Evolutionary conservation across 2,113 vertebrate genomes (phyloP).

Genomic region (Ascaphus truei): DNA sequence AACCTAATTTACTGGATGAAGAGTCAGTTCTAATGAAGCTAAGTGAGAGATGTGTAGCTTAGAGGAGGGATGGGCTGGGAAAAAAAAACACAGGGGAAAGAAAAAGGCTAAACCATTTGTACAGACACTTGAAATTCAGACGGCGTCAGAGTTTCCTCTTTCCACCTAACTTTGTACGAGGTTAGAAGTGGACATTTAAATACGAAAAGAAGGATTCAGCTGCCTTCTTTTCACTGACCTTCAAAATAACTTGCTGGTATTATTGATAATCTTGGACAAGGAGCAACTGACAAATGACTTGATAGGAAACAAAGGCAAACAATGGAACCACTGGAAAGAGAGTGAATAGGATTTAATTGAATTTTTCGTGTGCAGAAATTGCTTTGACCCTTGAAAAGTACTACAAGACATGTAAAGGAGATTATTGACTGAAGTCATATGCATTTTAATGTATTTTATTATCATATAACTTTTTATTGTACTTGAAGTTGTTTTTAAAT

Average conservation of each 20-base stretch:
- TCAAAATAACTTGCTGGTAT: constrained; percentile 56
- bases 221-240: constrained; percentile 68
- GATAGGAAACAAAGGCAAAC: constrained; percentile 80
- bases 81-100: not conserved
- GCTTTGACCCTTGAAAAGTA: constrained; percentile 62
- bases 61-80: not conserved
- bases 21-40: not conserved
- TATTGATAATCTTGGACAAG: constrained; percentile 53
- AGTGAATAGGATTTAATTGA: constrained; percentile 71
- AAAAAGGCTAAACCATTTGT: not conserved
- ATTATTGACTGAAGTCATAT: constrained; percentile 66
- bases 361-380: constrained; percentile 66
- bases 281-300: constrained; percentile 67
- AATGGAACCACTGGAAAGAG: constrained; percentile 66
- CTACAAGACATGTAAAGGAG: constrained; percentile 56
- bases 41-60: not conserved
- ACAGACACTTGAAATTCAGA: not conserved
- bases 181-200: not conserved
- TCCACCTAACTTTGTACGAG: not conserved
- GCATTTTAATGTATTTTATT: constrained; percentile 63
- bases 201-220: not conserved
- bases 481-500: constrained; percentile 69
- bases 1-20: not conserved
- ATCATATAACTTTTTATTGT: constrained; percentile 63
- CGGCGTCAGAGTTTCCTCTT: not conserved